These are phyloP conservation scores for Psophia crepitans DNA, from an alignment of 2,113 vertebrate species.

Conservation along the genomic window DNA sequence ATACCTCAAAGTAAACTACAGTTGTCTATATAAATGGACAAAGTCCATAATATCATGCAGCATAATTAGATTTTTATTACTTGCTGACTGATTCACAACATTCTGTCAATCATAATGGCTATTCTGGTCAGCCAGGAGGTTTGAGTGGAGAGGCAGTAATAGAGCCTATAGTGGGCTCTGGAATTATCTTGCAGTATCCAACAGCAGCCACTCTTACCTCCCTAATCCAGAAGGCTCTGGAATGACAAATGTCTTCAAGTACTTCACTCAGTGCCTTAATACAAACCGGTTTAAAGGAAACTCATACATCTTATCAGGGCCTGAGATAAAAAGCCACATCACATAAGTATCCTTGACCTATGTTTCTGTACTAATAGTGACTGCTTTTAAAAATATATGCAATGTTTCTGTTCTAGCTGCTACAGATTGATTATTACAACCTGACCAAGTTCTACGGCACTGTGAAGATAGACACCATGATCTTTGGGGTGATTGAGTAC, in stretches of 20 bases:
- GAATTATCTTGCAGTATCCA: neutral
- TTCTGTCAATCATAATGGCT: slow-evolving; percentile 6
- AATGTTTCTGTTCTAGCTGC: slow-evolving; percentile 75
- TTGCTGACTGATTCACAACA: neutral
- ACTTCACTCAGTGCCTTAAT: neutral
- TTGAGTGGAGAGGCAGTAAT: neutral
- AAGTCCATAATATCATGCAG: neutral
- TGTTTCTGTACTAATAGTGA: neutral
- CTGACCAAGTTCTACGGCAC: slow-evolving; percentile 98
- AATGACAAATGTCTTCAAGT: neutral
- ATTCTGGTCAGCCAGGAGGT: neutral
- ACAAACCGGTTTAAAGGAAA: neutral
- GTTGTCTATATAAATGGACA: neutral
- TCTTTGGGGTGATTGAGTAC: slow-evolving; percentile 91
- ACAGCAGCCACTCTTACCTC: neutral
- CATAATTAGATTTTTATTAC: neutral
- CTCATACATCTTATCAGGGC: neutral
- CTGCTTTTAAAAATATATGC: neutral
- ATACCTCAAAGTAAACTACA: slow-evolving; percentile 1
- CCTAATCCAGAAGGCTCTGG: neutral
- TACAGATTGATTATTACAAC: slow-evolving; percentile 95
- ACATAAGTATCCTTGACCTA: neutral
- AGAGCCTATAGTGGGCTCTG: neutral
- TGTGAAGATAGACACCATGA: slow-evolving; percentile 87
- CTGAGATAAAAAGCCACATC: neutral